phyloP scores from a whole-genome alignment of 1,140 invertebrate genomes.

The Lanistes nyassanus region DNA sequence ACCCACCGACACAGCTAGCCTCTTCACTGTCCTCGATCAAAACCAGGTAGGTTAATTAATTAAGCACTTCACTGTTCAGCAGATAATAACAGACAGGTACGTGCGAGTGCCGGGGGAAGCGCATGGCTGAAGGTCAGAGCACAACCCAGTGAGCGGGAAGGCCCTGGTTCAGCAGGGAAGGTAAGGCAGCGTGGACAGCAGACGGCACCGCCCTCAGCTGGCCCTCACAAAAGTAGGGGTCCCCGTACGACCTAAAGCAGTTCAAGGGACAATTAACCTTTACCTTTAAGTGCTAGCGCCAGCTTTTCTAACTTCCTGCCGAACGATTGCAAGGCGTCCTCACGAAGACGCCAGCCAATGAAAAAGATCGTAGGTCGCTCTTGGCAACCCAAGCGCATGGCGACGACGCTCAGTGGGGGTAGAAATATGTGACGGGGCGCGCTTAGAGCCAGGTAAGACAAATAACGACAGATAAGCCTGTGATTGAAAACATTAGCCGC shows the following conservation, averaged over 20 bases:
- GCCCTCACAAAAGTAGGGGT: too few species aligned
- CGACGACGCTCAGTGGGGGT: background rate
- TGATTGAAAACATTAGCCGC: background rate
- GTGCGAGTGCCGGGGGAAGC: too few species aligned
- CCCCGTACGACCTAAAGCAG: background rate
- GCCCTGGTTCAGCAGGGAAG: too few species aligned
- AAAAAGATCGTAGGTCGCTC: background rate
- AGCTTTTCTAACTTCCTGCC: background rate
- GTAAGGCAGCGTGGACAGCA: too few species aligned
- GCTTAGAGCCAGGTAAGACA: background rate
- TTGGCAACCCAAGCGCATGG: slow-evolving; percentile 1
- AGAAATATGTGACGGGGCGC: background rate
- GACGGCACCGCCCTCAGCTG: too few species aligned
- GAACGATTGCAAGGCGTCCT: background rate
- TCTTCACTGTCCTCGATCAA: too few species aligned
- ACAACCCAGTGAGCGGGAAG: too few species aligned
- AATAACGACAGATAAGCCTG: background rate
- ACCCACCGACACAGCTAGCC: too few species aligned
- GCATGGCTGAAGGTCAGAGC: too few species aligned
- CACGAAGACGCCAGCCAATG: background rate
- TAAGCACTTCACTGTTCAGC: too few species aligned
- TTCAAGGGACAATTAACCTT: background rate
- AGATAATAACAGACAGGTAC: too few species aligned
- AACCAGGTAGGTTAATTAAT: too few species aligned
- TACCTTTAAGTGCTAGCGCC: background rate